Evolutionary conservation across 2,797 vertebrate species (phyloP).

Genomic region (Tauraco hartlaubi): DNA sequence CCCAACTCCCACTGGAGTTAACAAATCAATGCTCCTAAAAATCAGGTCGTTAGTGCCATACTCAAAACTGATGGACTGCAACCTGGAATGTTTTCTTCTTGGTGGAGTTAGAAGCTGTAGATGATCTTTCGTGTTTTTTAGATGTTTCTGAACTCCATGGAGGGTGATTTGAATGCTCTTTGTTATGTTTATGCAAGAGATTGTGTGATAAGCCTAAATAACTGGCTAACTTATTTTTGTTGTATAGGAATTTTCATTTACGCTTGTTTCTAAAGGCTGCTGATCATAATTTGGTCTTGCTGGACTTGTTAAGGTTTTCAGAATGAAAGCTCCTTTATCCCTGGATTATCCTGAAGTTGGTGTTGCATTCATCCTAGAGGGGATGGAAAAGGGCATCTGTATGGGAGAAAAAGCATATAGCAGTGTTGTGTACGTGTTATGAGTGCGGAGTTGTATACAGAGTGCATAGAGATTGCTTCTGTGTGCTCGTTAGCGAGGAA

Average conservation of each 20-base stretch:
- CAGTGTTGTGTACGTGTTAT: accelerated
- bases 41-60: neutral
- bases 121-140: neutral
- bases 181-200: neutral
- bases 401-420: neutral
- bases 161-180: neutral
- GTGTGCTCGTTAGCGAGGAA: accelerated
- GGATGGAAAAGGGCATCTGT: accelerated
- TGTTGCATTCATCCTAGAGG: neutral
- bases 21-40: neutral
- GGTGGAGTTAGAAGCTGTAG: neutral
- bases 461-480: neutral
- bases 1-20: neutral
- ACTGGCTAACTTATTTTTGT: neutral
- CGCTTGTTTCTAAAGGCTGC: neutral
- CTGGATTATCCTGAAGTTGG: neutral
- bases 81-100: neutral
- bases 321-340: neutral
- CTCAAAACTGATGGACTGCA: neutral
- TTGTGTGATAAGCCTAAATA: neutral
- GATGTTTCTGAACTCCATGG: neutral
- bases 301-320: neutral
- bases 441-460: neutral
- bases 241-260: neutral
- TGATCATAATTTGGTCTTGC: neutral